Evolutionary conservation across 1,140 invertebrate genomes (phyloP).

Genomic region (Hylyphantes graminicola): DNA sequence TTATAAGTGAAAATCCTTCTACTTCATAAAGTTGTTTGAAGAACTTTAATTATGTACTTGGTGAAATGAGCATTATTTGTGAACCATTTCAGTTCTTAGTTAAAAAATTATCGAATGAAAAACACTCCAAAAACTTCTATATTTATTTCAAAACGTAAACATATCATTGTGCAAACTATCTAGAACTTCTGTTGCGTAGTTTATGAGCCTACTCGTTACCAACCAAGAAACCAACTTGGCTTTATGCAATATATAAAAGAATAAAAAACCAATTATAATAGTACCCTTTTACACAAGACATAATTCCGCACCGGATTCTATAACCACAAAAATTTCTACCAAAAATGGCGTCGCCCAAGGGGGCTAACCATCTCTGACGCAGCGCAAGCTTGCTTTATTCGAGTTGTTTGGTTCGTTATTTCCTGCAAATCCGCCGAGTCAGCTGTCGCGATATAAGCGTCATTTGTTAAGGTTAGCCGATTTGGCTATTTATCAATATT

Average conservation of each 20-base stretch:
- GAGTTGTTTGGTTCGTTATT: constrained; percentile 23
- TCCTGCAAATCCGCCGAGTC: constrained; percentile 39
- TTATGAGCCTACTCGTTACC: no score
- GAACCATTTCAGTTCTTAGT: no score
- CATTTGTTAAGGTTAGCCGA: constrained; percentile 45
- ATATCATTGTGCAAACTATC: no score
- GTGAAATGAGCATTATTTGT: no score
- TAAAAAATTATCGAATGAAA: no score
- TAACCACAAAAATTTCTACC: background rate
- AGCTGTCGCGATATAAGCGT: constrained; percentile 1
- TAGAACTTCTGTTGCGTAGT: no score
- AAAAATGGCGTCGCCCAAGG: constrained; percentile 13
- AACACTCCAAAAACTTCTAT: no score
- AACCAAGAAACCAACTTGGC: no score
- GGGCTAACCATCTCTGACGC: background rate
- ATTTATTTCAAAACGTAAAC: no score
- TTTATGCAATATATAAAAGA: background rate
- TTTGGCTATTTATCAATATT: constrained; percentile 51
- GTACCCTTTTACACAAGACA: background rate
- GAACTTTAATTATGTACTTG: no score
- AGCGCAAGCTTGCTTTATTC: constrained; percentile 2
- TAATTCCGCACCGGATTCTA: background rate
- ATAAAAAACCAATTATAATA: constrained; percentile 6
- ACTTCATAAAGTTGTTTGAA: no score
- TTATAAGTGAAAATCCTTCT: no score